These are phyloP conservation scores for Drosophila athabasca DNA, from an alignment of 1,140 invertebrate genomes.

Conservation along the genomic window DNA sequence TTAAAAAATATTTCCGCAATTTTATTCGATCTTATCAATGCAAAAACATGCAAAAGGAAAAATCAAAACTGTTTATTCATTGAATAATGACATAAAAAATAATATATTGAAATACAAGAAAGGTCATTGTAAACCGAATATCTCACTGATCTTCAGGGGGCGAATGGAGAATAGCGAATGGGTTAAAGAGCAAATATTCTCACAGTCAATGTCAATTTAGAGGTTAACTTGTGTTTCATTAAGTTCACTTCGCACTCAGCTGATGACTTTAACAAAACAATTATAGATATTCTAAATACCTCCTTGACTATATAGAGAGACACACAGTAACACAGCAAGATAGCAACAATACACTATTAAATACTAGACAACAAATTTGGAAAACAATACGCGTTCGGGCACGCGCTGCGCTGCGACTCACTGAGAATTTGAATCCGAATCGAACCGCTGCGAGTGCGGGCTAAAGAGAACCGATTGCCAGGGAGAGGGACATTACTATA, in stretches of 20 bases:
- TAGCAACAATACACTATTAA: slow-evolving; percentile 15
- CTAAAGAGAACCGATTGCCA: not conserved
- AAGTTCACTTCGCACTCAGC: slow-evolving; percentile 21
- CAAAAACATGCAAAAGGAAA: too few species aligned
- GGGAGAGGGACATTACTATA: slow-evolving; percentile 19
- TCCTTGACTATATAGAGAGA: slow-evolving; percentile 16
- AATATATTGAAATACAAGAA: too few species aligned
- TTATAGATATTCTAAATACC: slow-evolving; percentile 42
- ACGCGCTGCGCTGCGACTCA: slow-evolving; percentile 46
- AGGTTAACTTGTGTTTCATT: slow-evolving; percentile 37
- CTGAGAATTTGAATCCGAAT: slow-evolving; percentile 43
- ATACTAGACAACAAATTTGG: slow-evolving; percentile 33
- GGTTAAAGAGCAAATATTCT: slow-evolving; percentile 23
- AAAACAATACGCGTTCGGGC: slow-evolving; percentile 52
- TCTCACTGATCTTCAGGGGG: not conserved
- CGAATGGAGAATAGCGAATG: too few species aligned
- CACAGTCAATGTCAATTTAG: slow-evolving; percentile 37
- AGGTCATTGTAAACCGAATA: not conserved
- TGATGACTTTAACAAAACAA: slow-evolving; percentile 28
- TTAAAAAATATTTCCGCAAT: too few species aligned
- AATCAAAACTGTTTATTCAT: too few species aligned
- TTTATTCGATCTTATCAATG: too few species aligned
- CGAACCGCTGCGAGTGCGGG: slow-evolving; percentile 5
- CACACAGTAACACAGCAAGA: not conserved
- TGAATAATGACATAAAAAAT: too few species aligned